phyloP scores from a whole-genome alignment of 2,113 vertebrate genomes.

The Ictalurus furcatus region DNA sequence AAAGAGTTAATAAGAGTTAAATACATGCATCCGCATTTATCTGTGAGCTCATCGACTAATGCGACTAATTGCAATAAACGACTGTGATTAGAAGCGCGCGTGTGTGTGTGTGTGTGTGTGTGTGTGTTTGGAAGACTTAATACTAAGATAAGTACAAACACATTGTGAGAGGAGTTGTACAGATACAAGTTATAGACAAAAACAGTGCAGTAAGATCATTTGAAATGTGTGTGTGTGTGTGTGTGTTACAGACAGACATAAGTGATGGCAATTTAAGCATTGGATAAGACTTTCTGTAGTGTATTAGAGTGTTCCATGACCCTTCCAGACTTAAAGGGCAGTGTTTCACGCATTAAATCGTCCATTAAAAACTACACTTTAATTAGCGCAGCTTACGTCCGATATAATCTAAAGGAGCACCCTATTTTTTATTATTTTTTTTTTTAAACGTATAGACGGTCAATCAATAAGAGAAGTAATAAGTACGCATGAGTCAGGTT shows the following conservation, averaged over 20 bases:
- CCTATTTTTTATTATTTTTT: no score
- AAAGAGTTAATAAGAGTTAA: no score
- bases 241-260: background rate
- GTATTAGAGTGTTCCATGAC: background rate
- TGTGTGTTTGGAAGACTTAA: background rate
- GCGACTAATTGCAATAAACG: background rate
- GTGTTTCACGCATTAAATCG: background rate
- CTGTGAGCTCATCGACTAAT: background rate
- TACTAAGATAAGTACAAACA: background rate
- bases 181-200: background rate
- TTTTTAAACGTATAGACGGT: background rate
- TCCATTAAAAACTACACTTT: background rate
- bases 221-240: no score
- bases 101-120: background rate
- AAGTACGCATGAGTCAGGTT: background rate
- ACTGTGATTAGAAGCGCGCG: background rate
- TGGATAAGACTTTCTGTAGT: background rate
- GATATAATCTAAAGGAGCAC: background rate
- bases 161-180: background rate
- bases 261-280: background rate
- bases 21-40: background rate
- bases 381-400: no score
- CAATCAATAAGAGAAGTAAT: background rate
- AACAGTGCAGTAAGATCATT: background rate
- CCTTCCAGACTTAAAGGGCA: background rate